These are phyloP conservation scores for Dichetophora obliterata DNA, from an alignment of 2,888 invertebrate genomes.

Conservation along the genomic window DNA sequence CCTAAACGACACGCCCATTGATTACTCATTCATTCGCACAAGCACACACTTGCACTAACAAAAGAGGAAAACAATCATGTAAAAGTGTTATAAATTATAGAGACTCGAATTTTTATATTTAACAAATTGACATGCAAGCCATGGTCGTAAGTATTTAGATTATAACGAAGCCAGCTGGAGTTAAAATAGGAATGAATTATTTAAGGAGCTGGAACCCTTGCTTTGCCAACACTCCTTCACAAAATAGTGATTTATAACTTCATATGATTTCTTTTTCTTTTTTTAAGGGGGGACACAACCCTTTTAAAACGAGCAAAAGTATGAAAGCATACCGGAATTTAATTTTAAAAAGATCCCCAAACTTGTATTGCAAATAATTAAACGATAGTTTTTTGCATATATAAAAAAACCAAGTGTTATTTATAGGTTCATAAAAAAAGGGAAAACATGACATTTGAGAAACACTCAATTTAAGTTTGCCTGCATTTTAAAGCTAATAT, in stretches of 20 bases:
- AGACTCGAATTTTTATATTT: background rate
- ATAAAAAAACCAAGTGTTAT: background rate
- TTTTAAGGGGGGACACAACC: background rate
- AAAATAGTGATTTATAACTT: slow-evolving; percentile 4
- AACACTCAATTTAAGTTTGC: background rate
- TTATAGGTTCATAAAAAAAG: background rate
- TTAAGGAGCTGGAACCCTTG: background rate
- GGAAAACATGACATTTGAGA: background rate
- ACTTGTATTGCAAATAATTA: slow-evolving; percentile 3
- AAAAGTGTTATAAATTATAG: background rate
- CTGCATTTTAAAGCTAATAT: background rate
- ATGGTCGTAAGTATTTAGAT: background rate
- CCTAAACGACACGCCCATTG: background rate
- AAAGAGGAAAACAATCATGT: background rate
- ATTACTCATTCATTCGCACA: background rate
- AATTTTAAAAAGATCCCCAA: background rate
- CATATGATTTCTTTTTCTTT: background rate
- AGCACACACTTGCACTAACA: background rate
- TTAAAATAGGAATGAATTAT: no score
- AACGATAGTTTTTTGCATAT: background rate
- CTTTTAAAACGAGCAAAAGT: background rate
- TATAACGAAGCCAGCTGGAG: no score
- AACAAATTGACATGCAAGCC: background rate
- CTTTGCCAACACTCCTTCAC: background rate
- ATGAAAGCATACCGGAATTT: no score